Percentiles rank a stretch among this genome's conserved stretches.
These are phyloP conservation scores for Eupristina koningsbergeri DNA, from an alignment of 1,140 invertebrate genomes.

Conservation along the genomic window DNA sequence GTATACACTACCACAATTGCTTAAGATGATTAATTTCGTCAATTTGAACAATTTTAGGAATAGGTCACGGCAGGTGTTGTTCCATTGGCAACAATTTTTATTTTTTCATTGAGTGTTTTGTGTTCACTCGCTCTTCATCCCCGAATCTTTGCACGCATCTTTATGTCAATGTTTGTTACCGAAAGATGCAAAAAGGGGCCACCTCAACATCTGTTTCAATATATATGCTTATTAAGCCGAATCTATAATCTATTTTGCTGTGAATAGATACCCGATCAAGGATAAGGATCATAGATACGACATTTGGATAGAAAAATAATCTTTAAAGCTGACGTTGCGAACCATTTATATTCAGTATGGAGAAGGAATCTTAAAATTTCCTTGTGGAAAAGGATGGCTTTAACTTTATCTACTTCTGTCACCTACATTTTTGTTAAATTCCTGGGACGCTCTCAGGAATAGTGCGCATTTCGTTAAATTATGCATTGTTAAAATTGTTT, in stretches of 20 bases:
- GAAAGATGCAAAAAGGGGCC: not conserved
- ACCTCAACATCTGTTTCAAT: not conserved
- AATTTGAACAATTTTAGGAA: not conserved
- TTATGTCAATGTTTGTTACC: not conserved
- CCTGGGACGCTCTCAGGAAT: not conserved
- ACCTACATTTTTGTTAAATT: not conserved
- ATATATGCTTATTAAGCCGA: not conserved
- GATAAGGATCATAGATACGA: not conserved
- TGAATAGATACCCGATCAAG: not conserved
- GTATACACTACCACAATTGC: too few species aligned
- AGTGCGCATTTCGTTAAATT: not conserved
- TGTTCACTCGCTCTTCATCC: slow-evolving; percentile 5
- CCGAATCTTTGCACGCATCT: not conserved
- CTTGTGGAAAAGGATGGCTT: not conserved
- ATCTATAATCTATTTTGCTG: not conserved
- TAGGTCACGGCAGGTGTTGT: not conserved
- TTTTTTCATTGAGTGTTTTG: not conserved
- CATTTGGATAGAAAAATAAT: not conserved
- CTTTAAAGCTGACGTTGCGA: not conserved
- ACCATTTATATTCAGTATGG: not conserved
- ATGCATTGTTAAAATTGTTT: not conserved
- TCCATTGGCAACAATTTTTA: not conserved
- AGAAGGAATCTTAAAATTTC: not conserved
- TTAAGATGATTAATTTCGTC: too few species aligned
- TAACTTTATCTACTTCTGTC: not conserved